phyloP scores from a whole-genome alignment of 2,113 vertebrate genomes.

The Rhegmatorhina hoffmannsi region DNA sequence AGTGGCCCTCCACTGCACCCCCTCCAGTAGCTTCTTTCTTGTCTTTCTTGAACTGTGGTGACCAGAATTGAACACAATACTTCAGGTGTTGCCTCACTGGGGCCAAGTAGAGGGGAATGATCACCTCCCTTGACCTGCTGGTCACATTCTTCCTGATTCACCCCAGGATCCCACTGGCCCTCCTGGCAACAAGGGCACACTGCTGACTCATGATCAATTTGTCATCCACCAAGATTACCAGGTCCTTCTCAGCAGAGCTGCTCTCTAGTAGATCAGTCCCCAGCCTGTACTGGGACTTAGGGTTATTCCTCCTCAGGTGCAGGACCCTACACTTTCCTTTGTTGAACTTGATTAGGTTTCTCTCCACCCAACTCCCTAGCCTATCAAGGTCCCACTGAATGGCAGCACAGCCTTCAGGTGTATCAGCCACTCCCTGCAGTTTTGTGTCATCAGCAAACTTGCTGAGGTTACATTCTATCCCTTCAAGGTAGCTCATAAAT shows the following conservation, averaged over 20 bases:
- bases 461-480: background rate
- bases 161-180: background rate
- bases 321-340: background rate
- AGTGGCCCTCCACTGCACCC: background rate
- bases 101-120: background rate
- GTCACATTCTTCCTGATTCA: background rate
- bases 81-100: background rate
- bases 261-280: background rate
- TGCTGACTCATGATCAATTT: background rate
- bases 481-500: background rate
- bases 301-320: background rate
- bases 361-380: background rate
- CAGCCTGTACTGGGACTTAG: accelerated
- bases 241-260: background rate
- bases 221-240: background rate
- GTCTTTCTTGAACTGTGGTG: background rate
- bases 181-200: background rate
- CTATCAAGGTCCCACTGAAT: background rate
- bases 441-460: background rate
- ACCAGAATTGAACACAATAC: background rate
- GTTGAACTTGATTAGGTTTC: background rate
- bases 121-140: background rate
- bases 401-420: background rate
- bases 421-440: background rate
- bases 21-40: background rate